Evolutionary conservation across 2,113 vertebrate species (phyloP).

Genomic region (Taurulus bubalis): DNA sequence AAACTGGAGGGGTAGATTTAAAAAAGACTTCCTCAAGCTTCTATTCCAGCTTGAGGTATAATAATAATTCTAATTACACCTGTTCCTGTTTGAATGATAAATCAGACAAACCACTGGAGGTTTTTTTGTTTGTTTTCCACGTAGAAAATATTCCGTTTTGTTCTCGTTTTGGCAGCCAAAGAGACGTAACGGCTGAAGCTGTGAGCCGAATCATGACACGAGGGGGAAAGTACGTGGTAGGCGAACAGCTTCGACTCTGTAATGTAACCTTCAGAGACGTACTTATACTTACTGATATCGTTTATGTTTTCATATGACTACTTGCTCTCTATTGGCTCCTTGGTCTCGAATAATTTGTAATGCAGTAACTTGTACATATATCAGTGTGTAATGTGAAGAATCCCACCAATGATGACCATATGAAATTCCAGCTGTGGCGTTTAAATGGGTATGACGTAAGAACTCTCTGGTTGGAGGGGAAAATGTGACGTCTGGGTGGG

Average conservation of each 20-base stretch:
- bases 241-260: slow-evolving; percentile 42
- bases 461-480: slow-evolving; percentile 5
- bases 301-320: slow-evolving; percentile 66
- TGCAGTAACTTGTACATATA: slow-evolving; percentile 76
- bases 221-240: slow-evolving; percentile 13
- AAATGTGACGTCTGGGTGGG: slow-evolving; percentile 34
- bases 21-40: slow-evolving; percentile 44
- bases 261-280: slow-evolving; percentile 44
- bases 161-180: slow-evolving; percentile 66
- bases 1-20: slow-evolving; percentile 17
- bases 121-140: slow-evolving; percentile 11
- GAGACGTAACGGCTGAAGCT: slow-evolving; percentile 54
- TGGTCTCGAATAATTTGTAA: slow-evolving; percentile 61
- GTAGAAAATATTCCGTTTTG: slow-evolving; percentile 43
- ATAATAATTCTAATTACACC: slow-evolving; percentile 18
- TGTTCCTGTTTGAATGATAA: slow-evolving; percentile 30
- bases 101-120: slow-evolving; percentile 68
- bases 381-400: slow-evolving; percentile 78
- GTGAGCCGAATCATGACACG: slow-evolving; percentile 34
- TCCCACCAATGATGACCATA: slow-evolving; percentile 54
- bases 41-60: slow-evolving; percentile 18
- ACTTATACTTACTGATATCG: slow-evolving; percentile 35
- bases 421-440: slow-evolving; percentile 47
- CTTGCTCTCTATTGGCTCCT: slow-evolving; percentile 58
- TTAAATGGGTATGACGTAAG: slow-evolving; percentile 36